Evolutionary conservation across 2,113 vertebrate species (phyloP).

Genomic region (Apteryx owenii): DNA sequence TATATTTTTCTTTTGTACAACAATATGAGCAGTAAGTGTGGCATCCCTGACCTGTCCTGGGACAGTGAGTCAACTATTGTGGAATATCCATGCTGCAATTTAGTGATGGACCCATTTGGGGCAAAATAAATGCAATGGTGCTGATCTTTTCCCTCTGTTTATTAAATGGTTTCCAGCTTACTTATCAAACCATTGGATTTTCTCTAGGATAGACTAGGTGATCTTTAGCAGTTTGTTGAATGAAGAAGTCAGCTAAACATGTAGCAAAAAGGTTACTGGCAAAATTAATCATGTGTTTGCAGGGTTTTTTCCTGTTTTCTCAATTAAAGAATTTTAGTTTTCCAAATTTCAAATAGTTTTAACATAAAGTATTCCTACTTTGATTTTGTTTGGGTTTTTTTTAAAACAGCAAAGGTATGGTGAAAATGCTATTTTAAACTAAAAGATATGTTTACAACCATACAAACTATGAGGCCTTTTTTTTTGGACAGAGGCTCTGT

Average conservation of each 20-base stretch:
- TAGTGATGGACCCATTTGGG: not conserved
- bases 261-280: not conserved
- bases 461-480: slow-evolving; percentile 12
- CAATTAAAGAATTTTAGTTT: not conserved
- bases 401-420: not conserved
- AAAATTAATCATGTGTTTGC: not conserved
- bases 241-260: not conserved
- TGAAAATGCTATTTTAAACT: not conserved
- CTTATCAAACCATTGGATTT: not conserved
- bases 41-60: not conserved
- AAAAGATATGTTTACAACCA: slow-evolving; percentile 14
- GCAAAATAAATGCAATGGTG: not conserved
- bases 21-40: not conserved
- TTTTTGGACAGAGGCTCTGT: not conserved
- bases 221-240: not conserved
- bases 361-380: not conserved
- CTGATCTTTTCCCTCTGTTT: not conserved
- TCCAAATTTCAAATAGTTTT: not conserved
- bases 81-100: not conserved
- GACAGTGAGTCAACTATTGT: not conserved
- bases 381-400: not conserved
- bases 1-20: not conserved
- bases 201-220: not conserved
- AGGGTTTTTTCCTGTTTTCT: not conserved
- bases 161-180: not conserved